Evolutionary conservation across 37 sponge, comb jelly and placozoan species (phyloP).

Genomic region (Petrosia ficiformis): DNA sequence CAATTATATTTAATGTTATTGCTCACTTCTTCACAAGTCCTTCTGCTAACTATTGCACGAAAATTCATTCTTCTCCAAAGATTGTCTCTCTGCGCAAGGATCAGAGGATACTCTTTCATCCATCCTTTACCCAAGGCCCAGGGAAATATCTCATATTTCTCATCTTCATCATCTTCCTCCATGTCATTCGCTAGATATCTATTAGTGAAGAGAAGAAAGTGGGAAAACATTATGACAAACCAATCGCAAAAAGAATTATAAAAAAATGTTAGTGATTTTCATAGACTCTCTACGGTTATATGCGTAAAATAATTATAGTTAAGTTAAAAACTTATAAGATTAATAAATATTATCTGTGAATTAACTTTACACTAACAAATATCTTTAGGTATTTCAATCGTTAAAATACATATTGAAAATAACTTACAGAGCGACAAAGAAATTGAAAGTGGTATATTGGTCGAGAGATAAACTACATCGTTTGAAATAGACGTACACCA

Average conservation of each 20-base stretch:
- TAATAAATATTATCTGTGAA: too few relatives aligned
- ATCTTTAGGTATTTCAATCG: too few relatives aligned
- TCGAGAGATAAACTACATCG: conserved; percentile 57
- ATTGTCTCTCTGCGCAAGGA: conserved; percentile 54
- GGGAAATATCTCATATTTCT: conserved; percentile 83
- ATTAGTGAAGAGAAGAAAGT: not conserved
- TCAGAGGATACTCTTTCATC: conserved; percentile 50
- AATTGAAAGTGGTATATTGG: conserved; percentile 56
- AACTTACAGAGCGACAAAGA: conserved; percentile 82
- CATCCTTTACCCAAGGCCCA: conserved; percentile 79
- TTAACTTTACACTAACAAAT: too few relatives aligned
- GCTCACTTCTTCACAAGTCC: conserved; percentile 82
- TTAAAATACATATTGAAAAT: too few relatives aligned
- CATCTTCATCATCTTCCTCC: conserved; percentile 90
- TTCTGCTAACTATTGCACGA: conserved; percentile 77
- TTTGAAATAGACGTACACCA: conserved; percentile 89
- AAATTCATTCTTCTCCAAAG: conserved; percentile 79
- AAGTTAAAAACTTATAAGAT: too few relatives aligned
- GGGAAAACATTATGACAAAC: not conserved
- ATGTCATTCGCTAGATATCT: conserved; percentile 86
- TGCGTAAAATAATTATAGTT: too few relatives aligned
- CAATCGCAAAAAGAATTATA: not conserved
- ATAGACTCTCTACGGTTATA: too few relatives aligned
- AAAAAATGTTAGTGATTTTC: too few relatives aligned
- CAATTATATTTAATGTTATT: too few relatives aligned